Evolutionary conservation across 2,797 vertebrate genomes (phyloP), one percentile per base, ranked within the genome.

Genomic region (Pangasius djambal): DNA sequence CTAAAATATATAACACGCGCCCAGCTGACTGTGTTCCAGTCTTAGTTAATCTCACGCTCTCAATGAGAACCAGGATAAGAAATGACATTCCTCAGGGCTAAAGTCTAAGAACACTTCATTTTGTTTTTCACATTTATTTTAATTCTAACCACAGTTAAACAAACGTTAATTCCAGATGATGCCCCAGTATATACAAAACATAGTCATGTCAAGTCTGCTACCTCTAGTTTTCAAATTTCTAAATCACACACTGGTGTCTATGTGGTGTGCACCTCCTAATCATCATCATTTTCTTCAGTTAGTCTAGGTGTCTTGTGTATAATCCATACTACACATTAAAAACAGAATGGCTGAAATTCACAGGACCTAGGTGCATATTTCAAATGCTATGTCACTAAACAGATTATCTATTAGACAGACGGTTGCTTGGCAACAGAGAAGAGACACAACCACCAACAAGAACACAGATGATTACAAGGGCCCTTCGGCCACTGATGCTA

Each of bases 11-110:
- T 77, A 40, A 67, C 59, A 83, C 44, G 7, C 78, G 89, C 70
- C 57, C 10, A 79, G 67, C 70, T 93, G 90, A 85, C 87, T 67
- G 50, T 59, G 50, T 86, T 91, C 89, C 88, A 93, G 83, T 77
- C 61, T 25, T 55, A 82, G 50, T 65, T 34, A 25, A 63, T 79
- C 61, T 67, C 40, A 93, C 34, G n/a, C 16, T 22, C 16, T 22
- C 7, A 20, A 16, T 79, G 13, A 34, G 50, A 55, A 55, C 15
- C 50, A 79, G 15, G 28, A 57, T 22, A 57, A 85, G 91, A 86
- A 89, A 74, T 55, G 6, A 12, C 86, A n/a, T 74, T 78, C n/a
- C 31, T 82, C 69, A 57, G 67, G 18, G 75, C 20, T 34, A 12
- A 31, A 78, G 25, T 59, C 28, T 69, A 0, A 9, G 44, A 85